Evolutionary conservation across 2,888 invertebrate species (phyloP), one percentile per base, ranked within the genome.

Genomic region (Aporophyla lueneburgensis): DNA sequence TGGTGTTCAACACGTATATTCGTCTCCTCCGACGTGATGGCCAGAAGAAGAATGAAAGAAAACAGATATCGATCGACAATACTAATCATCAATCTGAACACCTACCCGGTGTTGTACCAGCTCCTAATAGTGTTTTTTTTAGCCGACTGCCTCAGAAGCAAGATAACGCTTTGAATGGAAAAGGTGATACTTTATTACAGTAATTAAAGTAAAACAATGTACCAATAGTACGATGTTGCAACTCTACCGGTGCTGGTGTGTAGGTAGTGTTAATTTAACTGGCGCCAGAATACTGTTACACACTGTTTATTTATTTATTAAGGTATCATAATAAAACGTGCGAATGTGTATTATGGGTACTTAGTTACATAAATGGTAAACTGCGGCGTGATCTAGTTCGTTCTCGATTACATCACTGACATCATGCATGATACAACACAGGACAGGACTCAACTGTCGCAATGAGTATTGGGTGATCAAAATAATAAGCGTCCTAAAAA

Each of bases 301-400:
- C 24, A 67, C 58, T 51, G 7, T 53, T 80, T 65, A 80, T 71
- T 58, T 69, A 61, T 71, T 68, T 40, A 40, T 33, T 49, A 67
- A 78, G 53, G 49, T 71, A 69, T 67, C 67, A 80, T 49, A 73
- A 80, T 69, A 81, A 62, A 76, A 84, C 82, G 85, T 82, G 85
- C 62, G 12, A 59, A 70, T 71, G 63, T 67, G 24, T 59, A 72
- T 61, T 43, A 85, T 73, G 53, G 71, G 51, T 74, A 65, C 54
- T 77, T 82, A 59, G 46, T 70, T 65, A 54, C 78, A 74, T 82
- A 75, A 80, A 82, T 58, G 65, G 56, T 49, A 16, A 49, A 65
- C 71, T 51, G 65, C 33, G 62, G 56, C 75, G 71, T 75, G 75
- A 71, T 66, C 53, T 56, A 80, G 49, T 80, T 84, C 43, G 40